These are phyloP conservation scores for Eurystomus gularis DNA, from an alignment of 2,113 vertebrate species.

Conservation along the genomic window DNA sequence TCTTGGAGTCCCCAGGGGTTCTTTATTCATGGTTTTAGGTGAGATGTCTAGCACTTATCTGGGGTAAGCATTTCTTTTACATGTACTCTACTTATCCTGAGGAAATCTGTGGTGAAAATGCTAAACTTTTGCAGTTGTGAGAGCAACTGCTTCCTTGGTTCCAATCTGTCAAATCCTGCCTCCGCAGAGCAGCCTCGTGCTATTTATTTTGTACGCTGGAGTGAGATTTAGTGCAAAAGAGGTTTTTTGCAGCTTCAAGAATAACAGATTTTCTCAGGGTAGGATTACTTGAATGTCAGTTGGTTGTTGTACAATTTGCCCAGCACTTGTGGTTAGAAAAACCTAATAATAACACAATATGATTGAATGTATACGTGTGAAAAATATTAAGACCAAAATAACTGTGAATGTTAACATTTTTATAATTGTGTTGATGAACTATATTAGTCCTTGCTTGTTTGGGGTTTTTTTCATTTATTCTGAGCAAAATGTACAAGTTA, in stretches of 20 bases:
- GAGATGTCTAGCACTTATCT: slow-evolving; percentile 74
- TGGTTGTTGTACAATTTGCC: slow-evolving; percentile 62
- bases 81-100: slow-evolving; percentile 40
- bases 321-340: slow-evolving; percentile 72
- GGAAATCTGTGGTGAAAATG: slow-evolving; percentile 64
- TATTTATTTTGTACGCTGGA: slow-evolving; percentile 67
- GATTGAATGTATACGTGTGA: slow-evolving; percentile 65
- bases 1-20: slow-evolving; percentile 16
- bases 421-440: slow-evolving; percentile 22
- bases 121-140: slow-evolving; percentile 21
- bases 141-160: slow-evolving; percentile 43
- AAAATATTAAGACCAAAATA: slow-evolving; percentile 75
- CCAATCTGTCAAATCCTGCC: slow-evolving; percentile 40
- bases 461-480: neutral
- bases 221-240: slow-evolving; percentile 51
- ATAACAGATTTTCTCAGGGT: slow-evolving; percentile 75
- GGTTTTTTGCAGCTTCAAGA: slow-evolving; percentile 57
- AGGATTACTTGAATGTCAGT: slow-evolving; percentile 79
- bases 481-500: slow-evolving; percentile 20
- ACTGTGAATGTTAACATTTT: slow-evolving; percentile 75
- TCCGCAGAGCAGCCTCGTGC: slow-evolving; percentile 58
- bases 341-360: slow-evolving; percentile 49
- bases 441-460: neutral
- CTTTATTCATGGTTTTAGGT: slow-evolving; percentile 7
- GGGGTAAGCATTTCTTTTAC: neutral